Evolutionary conservation across 2,888 invertebrate genomes (phyloP).

Genomic region (Pasiphila rectangulata): DNA sequence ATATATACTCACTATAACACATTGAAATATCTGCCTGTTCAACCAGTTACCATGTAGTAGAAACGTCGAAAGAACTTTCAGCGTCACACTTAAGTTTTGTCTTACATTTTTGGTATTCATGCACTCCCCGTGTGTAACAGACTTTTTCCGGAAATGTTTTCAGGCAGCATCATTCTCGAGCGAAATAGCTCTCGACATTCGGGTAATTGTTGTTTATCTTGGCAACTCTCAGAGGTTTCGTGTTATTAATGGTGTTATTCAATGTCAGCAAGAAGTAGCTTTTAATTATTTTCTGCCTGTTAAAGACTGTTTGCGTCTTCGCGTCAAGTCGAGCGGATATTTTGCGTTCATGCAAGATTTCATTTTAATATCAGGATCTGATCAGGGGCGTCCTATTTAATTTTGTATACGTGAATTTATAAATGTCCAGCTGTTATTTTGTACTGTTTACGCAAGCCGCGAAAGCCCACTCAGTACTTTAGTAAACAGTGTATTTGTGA

Average conservation of each 20-base stretch:
- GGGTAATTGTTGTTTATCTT: constrained; percentile 71
- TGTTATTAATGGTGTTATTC: constrained; percentile 74
- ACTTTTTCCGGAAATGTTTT: constrained; percentile 37
- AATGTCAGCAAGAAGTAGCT: constrained; percentile 62
- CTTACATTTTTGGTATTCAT: neutral
- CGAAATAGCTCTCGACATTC: constrained; percentile 52
- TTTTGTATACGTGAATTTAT: constrained; percentile 28
- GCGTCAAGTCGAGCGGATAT: constrained; percentile 53
- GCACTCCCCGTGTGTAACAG: neutral
- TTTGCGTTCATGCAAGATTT: constrained; percentile 55
- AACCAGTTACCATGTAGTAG: neutral
- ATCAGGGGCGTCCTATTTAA: constrained; percentile 31
- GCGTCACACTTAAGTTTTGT: neutral
- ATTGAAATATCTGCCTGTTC: no score
- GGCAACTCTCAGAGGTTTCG: constrained; percentile 63
- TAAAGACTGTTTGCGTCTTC: constrained; percentile 52
- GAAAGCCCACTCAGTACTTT: constrained; percentile 8
- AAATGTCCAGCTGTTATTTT: constrained; percentile 23
- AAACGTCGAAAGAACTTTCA: neutral
- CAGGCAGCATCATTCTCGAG: constrained; percentile 25
- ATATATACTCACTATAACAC: no score
- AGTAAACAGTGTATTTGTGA: constrained; percentile 20
- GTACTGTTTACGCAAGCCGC: constrained; percentile 13
- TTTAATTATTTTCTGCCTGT: constrained; percentile 70
- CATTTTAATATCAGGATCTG: constrained; percentile 44